Conservation (phyloP, 1,140 invertebrate species). For the Ceratina japonica region DNA sequence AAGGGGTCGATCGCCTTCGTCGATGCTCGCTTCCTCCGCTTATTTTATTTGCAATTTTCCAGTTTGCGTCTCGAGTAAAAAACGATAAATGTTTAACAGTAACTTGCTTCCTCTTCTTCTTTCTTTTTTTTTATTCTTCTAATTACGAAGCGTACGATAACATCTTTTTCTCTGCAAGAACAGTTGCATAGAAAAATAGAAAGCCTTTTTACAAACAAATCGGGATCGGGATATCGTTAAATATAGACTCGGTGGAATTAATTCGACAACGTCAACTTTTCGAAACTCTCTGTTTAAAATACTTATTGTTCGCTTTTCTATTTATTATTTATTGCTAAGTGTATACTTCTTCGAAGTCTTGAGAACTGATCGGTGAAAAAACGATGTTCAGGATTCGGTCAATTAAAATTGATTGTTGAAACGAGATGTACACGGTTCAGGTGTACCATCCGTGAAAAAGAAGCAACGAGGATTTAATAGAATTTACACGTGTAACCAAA, state of each 20-base stretch:
- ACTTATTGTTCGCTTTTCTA: slow-evolving; percentile 30
- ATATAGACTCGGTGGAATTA: slow-evolving; percentile 11
- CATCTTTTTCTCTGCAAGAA: slow-evolving; percentile 13
- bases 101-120: neutral
- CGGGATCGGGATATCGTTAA: slow-evolving; percentile 1
- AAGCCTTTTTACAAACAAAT: slow-evolving; percentile 46
- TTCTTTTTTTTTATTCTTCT: slow-evolving; percentile 9
- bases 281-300: slow-evolving; percentile 13
- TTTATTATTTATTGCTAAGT: slow-evolving; percentile 33
- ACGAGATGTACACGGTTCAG: no score
- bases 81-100: neutral
- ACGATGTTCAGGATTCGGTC: no score
- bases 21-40: no score
- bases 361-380: no score
- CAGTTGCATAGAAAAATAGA: slow-evolving; percentile 40
- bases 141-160: slow-evolving; percentile 26
- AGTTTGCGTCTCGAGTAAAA: neutral
- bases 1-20: no score
- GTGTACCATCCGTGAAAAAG: no score
- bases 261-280: neutral
- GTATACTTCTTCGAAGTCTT: neutral
- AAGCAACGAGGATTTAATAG: no score
- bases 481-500: no score
- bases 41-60: neutral
- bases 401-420: no score